Percentiles rank a stretch among this genome's conserved stretches.
phyloP scores from a whole-genome alignment of 2,113 vertebrate species.

The Corythoichthys intestinalis region DNA sequence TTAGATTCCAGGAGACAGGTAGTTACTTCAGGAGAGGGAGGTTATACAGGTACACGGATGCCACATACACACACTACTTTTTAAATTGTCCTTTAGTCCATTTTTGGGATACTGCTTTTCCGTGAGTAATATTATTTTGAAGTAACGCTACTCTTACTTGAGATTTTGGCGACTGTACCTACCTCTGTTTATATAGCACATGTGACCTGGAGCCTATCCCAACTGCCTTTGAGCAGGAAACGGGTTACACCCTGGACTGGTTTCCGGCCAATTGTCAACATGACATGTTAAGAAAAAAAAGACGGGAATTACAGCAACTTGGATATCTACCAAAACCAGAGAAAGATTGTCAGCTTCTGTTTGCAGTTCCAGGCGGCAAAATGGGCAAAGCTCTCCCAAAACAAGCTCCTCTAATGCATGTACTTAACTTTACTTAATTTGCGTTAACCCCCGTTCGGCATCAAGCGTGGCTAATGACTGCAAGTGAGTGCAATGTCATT shows the following conservation, averaged over 20 bases:
- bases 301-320: background rate
- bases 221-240: background rate
- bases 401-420: conserved; percentile 70
- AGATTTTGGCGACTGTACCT: too few relatives aligned
- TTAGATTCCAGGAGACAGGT: too few relatives aligned
- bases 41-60: too few relatives aligned
- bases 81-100: too few relatives aligned
- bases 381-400: conserved; percentile 58
- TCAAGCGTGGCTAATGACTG: conserved; percentile 67
- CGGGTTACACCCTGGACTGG: background rate
- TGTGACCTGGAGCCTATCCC: background rate
- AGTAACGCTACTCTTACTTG: too few relatives aligned
- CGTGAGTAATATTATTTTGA: too few relatives aligned
- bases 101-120: too few relatives aligned
- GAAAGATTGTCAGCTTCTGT: conserved; percentile 4
- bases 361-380: conserved; percentile 31
- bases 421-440: conserved; percentile 74
- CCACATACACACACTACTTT: too few relatives aligned
- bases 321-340: background rate
- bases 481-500: conserved; percentile 70
- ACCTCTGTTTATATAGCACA: too few relatives aligned
- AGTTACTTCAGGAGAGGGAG: too few relatives aligned
- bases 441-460: conserved; percentile 65
- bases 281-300: background rate
- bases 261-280: background rate